These are phyloP conservation scores for Macaria notata DNA, from an alignment of 2,888 invertebrate species.

Conservation along the genomic window DNA sequence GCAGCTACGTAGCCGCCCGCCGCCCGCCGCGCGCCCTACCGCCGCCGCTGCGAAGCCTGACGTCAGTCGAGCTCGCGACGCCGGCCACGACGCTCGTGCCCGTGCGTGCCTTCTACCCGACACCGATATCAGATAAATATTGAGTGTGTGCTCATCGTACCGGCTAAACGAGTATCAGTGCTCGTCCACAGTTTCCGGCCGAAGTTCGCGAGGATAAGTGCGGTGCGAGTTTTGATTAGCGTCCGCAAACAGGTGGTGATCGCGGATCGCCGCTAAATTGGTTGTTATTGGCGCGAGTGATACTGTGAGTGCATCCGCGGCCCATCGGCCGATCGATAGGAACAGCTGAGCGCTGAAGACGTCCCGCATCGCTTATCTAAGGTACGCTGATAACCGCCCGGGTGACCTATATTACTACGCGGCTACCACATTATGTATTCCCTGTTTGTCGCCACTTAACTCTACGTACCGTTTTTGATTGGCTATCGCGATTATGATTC, in stretches of 20 bases:
- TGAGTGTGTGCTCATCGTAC: conserved; percentile 32
- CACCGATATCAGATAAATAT: conserved; percentile 45
- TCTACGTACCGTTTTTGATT: conserved; percentile 29
- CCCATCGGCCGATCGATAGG: conserved; percentile 59
- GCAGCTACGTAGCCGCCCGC: conserved; percentile 57
- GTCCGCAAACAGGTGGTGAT: conserved; percentile 64
- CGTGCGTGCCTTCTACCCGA: conserved; percentile 27
- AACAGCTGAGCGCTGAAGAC: conserved; percentile 63
- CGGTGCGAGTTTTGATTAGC: conserved; percentile 34
- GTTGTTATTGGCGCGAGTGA: conserved; percentile 53
- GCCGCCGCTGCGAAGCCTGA: conserved; percentile 50
- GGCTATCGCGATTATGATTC: conserved; percentile 13
- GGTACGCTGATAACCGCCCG: conserved; percentile 52
- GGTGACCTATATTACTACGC: conserved; percentile 44
- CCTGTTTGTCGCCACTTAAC: conserved; percentile 22
- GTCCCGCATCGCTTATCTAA: conserved; percentile 56
- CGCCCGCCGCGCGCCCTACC: conserved; percentile 52
- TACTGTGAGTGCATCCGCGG: conserved; percentile 55
- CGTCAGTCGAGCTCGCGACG: conserved; percentile 68
- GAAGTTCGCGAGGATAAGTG: conserved; percentile 36
- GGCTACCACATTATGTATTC: conserved; percentile 26
- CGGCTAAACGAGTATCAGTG: conserved; percentile 32
- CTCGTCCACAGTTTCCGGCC: conserved; percentile 24
- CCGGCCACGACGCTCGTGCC: conserved; percentile 45
- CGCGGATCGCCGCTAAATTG: conserved; percentile 61